phyloP scores from a whole-genome alignment of 2,888 invertebrate genomes.

The Cacoxenus indagator region DNA sequence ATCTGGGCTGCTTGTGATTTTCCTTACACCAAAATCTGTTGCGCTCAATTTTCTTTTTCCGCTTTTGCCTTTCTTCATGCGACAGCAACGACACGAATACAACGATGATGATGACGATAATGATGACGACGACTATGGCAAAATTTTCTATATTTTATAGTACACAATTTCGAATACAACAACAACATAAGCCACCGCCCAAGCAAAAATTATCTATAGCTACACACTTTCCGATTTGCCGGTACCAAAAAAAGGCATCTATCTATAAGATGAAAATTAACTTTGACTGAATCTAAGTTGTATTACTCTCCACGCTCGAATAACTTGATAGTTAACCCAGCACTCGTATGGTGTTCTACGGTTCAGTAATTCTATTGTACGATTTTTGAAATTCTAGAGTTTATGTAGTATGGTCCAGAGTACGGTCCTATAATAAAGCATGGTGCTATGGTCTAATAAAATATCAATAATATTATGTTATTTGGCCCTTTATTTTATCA shows the following conservation, averaged over 20 bases:
- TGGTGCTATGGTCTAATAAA: too few relatives aligned
- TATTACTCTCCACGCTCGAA: too few relatives aligned
- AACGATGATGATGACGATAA: neutral
- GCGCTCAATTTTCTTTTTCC: conserved; percentile 18
- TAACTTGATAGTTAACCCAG: too few relatives aligned
- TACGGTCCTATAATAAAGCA: too few relatives aligned
- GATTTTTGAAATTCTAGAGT: too few relatives aligned
- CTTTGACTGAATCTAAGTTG: neutral
- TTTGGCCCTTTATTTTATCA: too few relatives aligned
- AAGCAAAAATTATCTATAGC: conserved; percentile 17
- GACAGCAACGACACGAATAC: too few relatives aligned
- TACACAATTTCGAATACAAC: neutral
- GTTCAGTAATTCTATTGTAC: too few relatives aligned
- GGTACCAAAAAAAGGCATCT: neutral
- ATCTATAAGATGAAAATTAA: neutral
- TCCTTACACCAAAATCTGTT: neutral
- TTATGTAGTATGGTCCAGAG: too few relatives aligned
- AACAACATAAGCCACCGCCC: neutral
- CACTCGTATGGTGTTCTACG: too few relatives aligned
- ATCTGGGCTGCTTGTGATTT: conserved; percentile 7
- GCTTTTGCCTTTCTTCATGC: neutral
- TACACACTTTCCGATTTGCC: neutral
- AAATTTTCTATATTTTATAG: neutral
- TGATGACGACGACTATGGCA: neutral
- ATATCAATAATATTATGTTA: too few relatives aligned